Conservation (phyloP, 2,888 invertebrate genomes). For the Xiphydria camelus region DNA sequence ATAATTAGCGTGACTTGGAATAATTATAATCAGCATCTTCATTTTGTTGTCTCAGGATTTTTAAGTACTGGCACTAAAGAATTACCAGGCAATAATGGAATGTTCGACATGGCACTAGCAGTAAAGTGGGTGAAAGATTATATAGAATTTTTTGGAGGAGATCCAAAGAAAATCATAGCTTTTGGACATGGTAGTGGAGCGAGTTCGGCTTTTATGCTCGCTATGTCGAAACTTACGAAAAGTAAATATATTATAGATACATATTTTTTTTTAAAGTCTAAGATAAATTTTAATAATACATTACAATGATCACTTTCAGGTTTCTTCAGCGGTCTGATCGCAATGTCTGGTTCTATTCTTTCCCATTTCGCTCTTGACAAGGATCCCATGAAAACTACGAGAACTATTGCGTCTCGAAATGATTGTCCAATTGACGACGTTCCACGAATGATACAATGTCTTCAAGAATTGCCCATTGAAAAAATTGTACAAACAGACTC, state of each 20-base stretch:
- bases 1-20: too few relatives aligned
- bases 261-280: slow-evolving; percentile 35
- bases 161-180: slow-evolving; percentile 70
- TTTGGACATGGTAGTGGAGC: slow-evolving; percentile 82
- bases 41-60: slow-evolving; percentile 64
- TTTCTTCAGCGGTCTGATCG: slow-evolving; percentile 65
- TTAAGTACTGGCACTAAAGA: slow-evolving; percentile 73
- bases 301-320: slow-evolving; percentile 40
- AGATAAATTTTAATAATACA: neutral
- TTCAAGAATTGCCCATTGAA: slow-evolving; percentile 61
- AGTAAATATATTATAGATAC: slow-evolving; percentile 55
- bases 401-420: slow-evolving; percentile 66
- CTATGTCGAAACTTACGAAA: slow-evolving; percentile 68
- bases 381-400: slow-evolving; percentile 65
- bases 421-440: slow-evolving; percentile 66
- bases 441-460: slow-evolving; percentile 68
- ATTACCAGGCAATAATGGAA: slow-evolving; percentile 74
- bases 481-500: slow-evolving; percentile 63
- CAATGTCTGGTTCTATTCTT: slow-evolving; percentile 75
- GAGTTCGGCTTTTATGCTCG: slow-evolving; percentile 71
- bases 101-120: slow-evolving; percentile 75
- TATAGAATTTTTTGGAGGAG: slow-evolving; percentile 77
- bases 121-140: slow-evolving; percentile 75
- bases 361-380: slow-evolving; percentile 73
- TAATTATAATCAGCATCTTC: too few relatives aligned